Evolutionary conservation across 2,113 vertebrate species (phyloP).

Genomic region (Callorhinus ursinus): DNA sequence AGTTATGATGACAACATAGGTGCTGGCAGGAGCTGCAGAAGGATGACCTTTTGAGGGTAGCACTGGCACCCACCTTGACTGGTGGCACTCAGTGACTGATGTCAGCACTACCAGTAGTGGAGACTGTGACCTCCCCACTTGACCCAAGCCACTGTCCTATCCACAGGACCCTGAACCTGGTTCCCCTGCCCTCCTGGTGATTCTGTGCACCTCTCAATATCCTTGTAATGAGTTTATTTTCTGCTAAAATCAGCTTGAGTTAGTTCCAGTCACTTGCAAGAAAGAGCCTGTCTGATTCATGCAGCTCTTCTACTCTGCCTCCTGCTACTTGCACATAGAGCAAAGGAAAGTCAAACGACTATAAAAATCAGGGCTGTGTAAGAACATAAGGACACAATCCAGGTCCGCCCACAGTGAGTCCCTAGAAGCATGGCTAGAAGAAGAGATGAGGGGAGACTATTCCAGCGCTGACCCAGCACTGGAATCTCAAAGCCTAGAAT

Average conservation of each 20-base stretch:
- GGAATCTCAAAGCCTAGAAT: neutral
- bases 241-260: constrained; percentile 1
- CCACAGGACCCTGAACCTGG: neutral
- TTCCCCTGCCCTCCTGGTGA: neutral
- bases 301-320: neutral
- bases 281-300: neutral
- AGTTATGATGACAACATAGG: neutral
- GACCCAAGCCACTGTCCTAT: neutral
- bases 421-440: neutral
- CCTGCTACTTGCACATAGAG: neutral
- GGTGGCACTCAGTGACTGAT: neutral
- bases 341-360: neutral
- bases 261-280: neutral
- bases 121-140: neutral
- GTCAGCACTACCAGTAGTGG: neutral
- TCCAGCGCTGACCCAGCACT: no score
- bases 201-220: neutral
- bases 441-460: neutral
- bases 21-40: neutral
- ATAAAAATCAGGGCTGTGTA: neutral
- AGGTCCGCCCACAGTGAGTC: neutral
- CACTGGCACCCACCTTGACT: neutral
- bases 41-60: neutral
- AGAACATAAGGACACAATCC: neutral
- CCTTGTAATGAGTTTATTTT: constrained; percentile 34